These are phyloP conservation scores for Varanus salvator DNA, from an alignment of 2,113 vertebrate genomes.

Conservation along the genomic window DNA sequence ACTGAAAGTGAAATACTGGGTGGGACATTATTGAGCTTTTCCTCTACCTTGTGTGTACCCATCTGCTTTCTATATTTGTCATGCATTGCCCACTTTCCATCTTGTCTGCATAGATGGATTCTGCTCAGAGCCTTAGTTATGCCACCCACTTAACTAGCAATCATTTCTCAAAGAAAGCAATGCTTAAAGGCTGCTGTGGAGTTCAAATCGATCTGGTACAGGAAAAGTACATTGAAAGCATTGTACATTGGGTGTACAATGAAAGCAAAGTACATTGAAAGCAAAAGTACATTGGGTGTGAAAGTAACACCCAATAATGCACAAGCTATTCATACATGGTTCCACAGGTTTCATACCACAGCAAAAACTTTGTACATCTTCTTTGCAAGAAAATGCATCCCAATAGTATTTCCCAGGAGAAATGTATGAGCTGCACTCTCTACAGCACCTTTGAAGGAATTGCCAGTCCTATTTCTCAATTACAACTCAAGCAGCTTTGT, in stretches of 20 bases:
- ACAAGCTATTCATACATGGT: neutral
- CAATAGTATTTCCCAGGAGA: neutral
- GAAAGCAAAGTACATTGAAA: neutral
- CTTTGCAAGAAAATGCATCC: neutral
- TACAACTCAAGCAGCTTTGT: neutral
- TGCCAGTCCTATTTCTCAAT: neutral
- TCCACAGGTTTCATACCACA: neutral
- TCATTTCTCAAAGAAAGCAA: neutral
- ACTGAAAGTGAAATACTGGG: neutral
- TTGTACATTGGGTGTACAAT: too few species aligned
- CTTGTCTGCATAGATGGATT: neutral
- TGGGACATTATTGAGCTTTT: neutral
- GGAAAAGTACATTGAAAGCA: neutral
- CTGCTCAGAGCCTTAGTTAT: neutral
- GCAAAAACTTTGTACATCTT: neutral
- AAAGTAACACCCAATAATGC: neutral
- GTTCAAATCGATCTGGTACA: neutral
- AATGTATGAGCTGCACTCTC: neutral
- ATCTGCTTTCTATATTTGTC: neutral
- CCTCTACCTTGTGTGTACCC: neutral
- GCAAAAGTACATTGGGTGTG: too few species aligned
- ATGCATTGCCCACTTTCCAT: neutral
- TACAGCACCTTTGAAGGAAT: neutral
- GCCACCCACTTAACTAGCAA: neutral
- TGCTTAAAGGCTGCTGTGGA: neutral